Evolutionary conservation across 2,113 vertebrate species (phyloP), one percentile per base, ranked within the genome.

Genomic region (Cathartes aura): DNA sequence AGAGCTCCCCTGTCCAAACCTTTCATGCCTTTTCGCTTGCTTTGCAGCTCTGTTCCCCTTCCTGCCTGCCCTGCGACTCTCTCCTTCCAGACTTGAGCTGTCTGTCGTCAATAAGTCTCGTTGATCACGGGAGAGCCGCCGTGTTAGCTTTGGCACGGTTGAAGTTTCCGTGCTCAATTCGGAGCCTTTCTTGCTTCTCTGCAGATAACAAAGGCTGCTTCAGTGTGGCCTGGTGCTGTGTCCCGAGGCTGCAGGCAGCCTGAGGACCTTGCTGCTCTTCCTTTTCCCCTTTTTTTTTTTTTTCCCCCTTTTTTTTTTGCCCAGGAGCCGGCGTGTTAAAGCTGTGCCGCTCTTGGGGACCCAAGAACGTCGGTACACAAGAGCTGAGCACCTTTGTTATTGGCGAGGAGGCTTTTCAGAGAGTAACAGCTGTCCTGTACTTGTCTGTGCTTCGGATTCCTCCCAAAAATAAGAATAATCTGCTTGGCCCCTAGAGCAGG

Each of bases 331-430:
- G 40, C 2, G 5, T 6, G 20, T 18, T 30, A 12, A 21, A 55
- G 72, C 64, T 27, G 40, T 14, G 27, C 29, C 1, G 6, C 80
- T 47, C 55, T 8, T 7, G 24, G 71, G 30, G 21, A 32, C 40
- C 18, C 16, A 1, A 12, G 32, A 14, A 29, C 2, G 17, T 34
- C 5, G 0, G 34, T 10, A 18, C 3, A 1, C 23, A 1, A 29
- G 75, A 48, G 34, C 56, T 36, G 45, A 2, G 11, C 47, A 34
- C 16, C 43, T 42, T 67, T n/a, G 13, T 30, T 34, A 5, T 15
- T 6, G 52, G 21, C 6, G 3, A 26, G n/a, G 71, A 9, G 24
- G 36, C 63, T 60, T 43, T 43, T 60, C 21, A 3, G 63, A 24
- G 62, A 16, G 43, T 8, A 20, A 21, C 27, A 6, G 38, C 32